These are phyloP conservation scores for Cyprinodon brontotheroides DNA, from an alignment of 2,113 vertebrate genomes.

Conservation along the genomic window DNA sequence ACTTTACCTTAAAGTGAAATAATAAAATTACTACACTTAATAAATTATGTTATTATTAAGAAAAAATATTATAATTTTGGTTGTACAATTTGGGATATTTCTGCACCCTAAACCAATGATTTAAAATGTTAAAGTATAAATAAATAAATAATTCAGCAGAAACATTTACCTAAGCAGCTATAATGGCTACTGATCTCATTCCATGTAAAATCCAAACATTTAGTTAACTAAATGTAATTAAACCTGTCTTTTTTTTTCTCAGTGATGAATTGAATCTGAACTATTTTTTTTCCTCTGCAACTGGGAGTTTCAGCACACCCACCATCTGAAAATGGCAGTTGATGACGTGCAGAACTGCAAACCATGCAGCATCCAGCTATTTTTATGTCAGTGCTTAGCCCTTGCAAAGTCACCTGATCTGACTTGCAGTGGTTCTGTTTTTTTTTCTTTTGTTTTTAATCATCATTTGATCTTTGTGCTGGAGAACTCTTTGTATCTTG, in stretches of 20 bases:
- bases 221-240: too few relatives aligned
- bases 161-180: too few relatives aligned
- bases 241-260: too few relatives aligned
- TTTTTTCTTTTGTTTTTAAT: background rate
- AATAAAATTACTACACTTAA: too few relatives aligned
- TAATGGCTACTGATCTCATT: too few relatives aligned
- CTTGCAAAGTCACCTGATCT: background rate
- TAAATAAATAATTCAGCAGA: too few relatives aligned
- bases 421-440: background rate
- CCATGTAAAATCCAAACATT: too few relatives aligned
- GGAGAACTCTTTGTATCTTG: background rate
- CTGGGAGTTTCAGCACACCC: background rate
- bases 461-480: background rate
- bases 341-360: background rate
- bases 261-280: too few relatives aligned
- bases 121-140: too few relatives aligned
- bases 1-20: too few relatives aligned
- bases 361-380: background rate
- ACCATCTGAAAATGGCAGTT: too few relatives aligned
- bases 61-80: background rate
- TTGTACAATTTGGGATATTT: background rate
- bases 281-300: background rate
- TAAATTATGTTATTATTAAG: too few relatives aligned
- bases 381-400: background rate
- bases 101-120: background rate